These are phyloP conservation scores for Tholera decimalis DNA, from an alignment of 2,888 invertebrate genomes.

Conservation along the genomic window DNA sequence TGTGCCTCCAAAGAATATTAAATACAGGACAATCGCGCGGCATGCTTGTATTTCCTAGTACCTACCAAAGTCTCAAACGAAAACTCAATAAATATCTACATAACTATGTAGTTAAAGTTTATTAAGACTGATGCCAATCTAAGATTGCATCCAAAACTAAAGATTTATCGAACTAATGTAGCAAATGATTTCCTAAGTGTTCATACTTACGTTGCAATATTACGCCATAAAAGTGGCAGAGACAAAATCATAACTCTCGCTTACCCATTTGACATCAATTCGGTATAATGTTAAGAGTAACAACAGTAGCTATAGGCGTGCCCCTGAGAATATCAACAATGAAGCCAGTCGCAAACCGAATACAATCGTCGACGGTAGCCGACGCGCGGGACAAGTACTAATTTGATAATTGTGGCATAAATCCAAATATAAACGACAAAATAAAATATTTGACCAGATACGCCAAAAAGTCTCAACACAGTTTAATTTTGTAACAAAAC, in stretches of 20 bases:
- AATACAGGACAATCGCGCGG: neutral
- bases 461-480: constrained; percentile 1
- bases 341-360: constrained; percentile 39
- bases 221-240: constrained; percentile 8
- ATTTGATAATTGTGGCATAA: constrained; percentile 21
- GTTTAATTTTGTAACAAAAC: constrained; percentile 5
- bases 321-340: constrained; percentile 44
- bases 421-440: constrained; percentile 32
- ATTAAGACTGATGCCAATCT: neutral
- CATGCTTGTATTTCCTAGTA: too few species aligned
- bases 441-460: constrained; percentile 8
- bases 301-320: constrained; percentile 23
- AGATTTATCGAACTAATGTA: neutral
- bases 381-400: constrained; percentile 16
- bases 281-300: constrained; percentile 14
- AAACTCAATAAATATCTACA: neutral
- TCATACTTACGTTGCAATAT: neutral
- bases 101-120: too few species aligned
- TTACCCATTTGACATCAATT: constrained; percentile 51
- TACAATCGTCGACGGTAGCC: constrained; percentile 23
- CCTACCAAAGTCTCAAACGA: neutral
- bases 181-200: constrained; percentile 26
- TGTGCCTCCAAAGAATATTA: neutral
- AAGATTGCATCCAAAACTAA: neutral
- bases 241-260: constrained; percentile 14